These are phyloP conservation scores for Heterodera schachtii DNA, from an alignment of 1,140 invertebrate species.

Conservation along the genomic window DNA sequence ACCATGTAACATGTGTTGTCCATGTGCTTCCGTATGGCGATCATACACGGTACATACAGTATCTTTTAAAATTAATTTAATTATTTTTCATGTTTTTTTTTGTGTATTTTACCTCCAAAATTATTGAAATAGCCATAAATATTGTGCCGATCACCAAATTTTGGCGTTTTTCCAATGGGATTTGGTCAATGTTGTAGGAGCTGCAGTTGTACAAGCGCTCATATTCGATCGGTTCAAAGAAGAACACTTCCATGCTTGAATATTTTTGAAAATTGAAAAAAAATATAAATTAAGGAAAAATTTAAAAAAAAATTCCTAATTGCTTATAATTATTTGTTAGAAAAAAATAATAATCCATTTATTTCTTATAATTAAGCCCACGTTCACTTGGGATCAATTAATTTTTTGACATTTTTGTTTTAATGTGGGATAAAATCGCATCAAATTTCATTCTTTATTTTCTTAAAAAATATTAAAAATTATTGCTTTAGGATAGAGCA, in stretches of 20 bases:
- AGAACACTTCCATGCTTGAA: conserved; percentile 31
- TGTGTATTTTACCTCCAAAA: conserved; percentile 15
- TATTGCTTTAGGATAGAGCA: too few relatives aligned
- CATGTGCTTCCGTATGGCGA: conserved; percentile 12
- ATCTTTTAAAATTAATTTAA: not conserved
- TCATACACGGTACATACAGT: conserved; percentile 13
- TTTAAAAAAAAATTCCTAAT: too few relatives aligned
- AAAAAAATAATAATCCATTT: too few relatives aligned
- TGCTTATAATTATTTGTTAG: too few relatives aligned
- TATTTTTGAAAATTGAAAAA: not conserved
- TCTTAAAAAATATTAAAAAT: too few relatives aligned
- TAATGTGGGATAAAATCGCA: too few relatives aligned
- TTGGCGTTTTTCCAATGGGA: conserved; percentile 42
- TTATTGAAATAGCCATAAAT: conserved; percentile 27
- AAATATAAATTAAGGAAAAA: not conserved
- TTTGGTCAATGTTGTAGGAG: conserved; percentile 31
- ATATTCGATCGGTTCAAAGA: conserved; percentile 32
- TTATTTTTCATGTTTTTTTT: not conserved
- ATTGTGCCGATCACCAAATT: conserved; percentile 34
- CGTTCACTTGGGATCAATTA: too few relatives aligned
- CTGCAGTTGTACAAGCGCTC: conserved; percentile 46
- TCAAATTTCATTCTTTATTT: too few relatives aligned
- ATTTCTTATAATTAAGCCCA: too few relatives aligned
- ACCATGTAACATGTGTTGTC: conserved; percentile 5
- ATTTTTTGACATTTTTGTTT: too few relatives aligned